Conservation (phyloP, 2,113 vertebrate species). For the Hippocampus mohnikei region DNA sequence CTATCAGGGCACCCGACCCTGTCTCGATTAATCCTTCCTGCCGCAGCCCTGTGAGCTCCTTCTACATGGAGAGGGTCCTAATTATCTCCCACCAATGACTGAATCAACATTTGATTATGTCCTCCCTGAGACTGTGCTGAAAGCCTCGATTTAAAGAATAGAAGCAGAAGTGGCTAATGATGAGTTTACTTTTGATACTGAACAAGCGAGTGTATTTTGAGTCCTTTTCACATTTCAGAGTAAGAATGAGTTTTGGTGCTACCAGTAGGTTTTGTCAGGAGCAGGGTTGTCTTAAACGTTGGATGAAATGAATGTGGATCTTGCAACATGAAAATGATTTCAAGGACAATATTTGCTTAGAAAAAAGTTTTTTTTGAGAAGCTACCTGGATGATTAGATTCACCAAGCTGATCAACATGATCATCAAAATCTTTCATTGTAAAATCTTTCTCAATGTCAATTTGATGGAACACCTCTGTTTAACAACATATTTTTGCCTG, state of each 20-base stretch:
- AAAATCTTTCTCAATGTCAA: slow-evolving; percentile 40
- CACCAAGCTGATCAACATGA: neutral
- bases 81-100: slow-evolving; percentile 71
- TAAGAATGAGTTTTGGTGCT: neutral
- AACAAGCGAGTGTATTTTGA: neutral
- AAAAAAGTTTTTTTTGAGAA: neutral
- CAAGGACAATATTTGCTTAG: neutral
- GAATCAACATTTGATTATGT: slow-evolving; percentile 79
- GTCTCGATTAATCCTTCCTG: slow-evolving; percentile 65
- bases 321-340: neutral
- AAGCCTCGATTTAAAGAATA: slow-evolving; percentile 60
- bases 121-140: slow-evolving; percentile 58
- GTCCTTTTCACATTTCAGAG: neutral
- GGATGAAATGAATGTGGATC: neutral
- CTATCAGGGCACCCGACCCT: slow-evolving; percentile 69
- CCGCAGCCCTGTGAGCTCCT: slow-evolving; percentile 56
- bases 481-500: slow-evolving; percentile 22
- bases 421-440: slow-evolving; percentile 35
- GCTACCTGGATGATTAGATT: neutral
- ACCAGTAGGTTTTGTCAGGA: neutral
- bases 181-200: slow-evolving; percentile 59
- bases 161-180: slow-evolving; percentile 72
- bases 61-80: slow-evolving; percentile 71
- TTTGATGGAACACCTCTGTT: neutral
- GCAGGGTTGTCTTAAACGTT: neutral